Base-by-base conservation (phyloP, 2,888 invertebrate genomes). In the Eupelmus urozonus region DNA sequence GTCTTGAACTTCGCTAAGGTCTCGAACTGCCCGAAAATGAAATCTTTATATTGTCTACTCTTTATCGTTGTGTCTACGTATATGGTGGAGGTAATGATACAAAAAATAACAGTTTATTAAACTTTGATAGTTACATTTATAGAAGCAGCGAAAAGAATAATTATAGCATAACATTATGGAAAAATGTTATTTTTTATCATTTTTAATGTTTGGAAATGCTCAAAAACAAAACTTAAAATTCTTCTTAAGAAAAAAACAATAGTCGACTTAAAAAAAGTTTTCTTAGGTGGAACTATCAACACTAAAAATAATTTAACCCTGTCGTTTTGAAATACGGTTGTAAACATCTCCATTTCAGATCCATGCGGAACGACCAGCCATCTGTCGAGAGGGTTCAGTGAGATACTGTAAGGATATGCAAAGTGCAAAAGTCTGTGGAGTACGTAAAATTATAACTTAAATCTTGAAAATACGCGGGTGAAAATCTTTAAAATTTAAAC, bases 401-500 rank as follows among this genome's bases (percentile, higher is more conserved):
- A 71, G 66, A 23, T 80, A 76, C 60, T 80, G 80, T 71, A 80
- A 80, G 40, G 72, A 80, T 59, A 78, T 78, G 78, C 78, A 76
- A 49, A 80, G 69, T 20, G 80, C 80, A 40, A 80, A 80, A 40
- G 75, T 67, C n/a, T 80, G 80, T 59, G 76, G 73, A 34, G 80
- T 80, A 78, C 65, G 80, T 80, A 76, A 62, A 40, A 27, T 72
- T 51, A 51, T 42, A 49, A 49, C 45, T 13, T 34, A 9, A n/a
- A n/a, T n/a, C n/a, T n/a, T n/a, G n/a, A n/a, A n/a, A n/a, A n/a
- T n/a, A n/a, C n/a, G n/a, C n/a, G n/a, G n/a, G n/a, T n/a, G n/a
- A 34, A 34, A 5, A 34, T 34, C 9, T 34, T 34, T 5, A 34
- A 34, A 3, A 34, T 34, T 34, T 34, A 9, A 34, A 34, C 9